phyloP scores from a whole-genome alignment of 1,140 invertebrate genomes.

The Trichonephila clavata region DNA sequence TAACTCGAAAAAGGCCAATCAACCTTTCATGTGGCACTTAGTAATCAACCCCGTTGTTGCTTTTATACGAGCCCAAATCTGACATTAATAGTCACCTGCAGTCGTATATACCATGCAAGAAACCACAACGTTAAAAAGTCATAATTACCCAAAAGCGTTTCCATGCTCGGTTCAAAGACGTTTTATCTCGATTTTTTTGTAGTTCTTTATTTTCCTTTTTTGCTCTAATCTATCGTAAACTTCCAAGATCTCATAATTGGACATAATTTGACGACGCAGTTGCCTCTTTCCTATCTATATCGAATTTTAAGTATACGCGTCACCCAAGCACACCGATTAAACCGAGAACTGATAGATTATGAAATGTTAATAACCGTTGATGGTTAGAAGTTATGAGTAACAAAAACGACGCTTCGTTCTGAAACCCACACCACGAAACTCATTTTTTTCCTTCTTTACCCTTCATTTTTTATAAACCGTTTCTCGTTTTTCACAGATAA shows the following conservation, averaged over 20 bases:
- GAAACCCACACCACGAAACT: neutral
- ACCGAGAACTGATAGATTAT: conserved; percentile 44
- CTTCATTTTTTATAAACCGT: neutral
- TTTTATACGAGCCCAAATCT: neutral
- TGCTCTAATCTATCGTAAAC: conserved; percentile 34
- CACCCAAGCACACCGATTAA: conserved; percentile 10
- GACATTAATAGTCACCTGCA: conserved; percentile 53
- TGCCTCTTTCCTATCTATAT: conserved; percentile 19
- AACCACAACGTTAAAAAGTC: conserved; percentile 44
- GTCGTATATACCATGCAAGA: conserved; percentile 13
- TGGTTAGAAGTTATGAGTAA: neutral
- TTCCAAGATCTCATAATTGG: conserved; percentile 49
- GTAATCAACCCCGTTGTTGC: conserved; percentile 43
- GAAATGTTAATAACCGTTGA: conserved; percentile 62
- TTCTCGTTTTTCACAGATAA: neutral
- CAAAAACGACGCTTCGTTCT: neutral
- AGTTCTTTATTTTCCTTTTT: conserved; percentile 8
- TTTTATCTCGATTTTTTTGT: conserved; percentile 25
- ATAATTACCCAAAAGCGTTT: conserved; percentile 44
- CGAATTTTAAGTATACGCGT: conserved; percentile 53
- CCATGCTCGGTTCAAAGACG: conserved; percentile 10
- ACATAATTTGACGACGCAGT: conserved; percentile 34
- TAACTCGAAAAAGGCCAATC: neutral
- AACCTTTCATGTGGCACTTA: neutral
- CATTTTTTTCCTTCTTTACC: neutral